A percentile compares a stretch with the other conserved stretches of the same genome.
phyloP scores from a whole-genome alignment of 2,113 vertebrate species.

The Vulpes ferrilata region DNA sequence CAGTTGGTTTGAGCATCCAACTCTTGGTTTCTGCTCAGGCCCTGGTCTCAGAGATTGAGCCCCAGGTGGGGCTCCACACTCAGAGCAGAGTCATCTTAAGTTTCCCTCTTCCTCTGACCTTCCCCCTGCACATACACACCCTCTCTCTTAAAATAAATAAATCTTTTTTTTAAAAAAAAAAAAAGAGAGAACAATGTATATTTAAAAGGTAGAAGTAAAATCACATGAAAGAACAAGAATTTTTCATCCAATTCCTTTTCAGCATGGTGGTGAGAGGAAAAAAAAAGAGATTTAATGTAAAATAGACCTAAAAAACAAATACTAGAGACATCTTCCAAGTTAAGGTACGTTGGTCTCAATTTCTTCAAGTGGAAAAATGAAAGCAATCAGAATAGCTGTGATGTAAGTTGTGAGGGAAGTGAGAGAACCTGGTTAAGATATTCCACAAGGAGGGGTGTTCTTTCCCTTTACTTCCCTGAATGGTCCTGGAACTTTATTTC shows the following conservation, averaged over 20 bases:
- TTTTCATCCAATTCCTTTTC: background rate
- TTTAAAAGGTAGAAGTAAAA: background rate
- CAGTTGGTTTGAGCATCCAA: background rate
- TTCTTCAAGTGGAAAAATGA: constrained; percentile 2
- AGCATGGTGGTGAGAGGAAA: background rate
- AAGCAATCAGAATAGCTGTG: background rate
- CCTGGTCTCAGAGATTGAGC: background rate
- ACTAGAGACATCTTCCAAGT: background rate
- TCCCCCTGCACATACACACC: no score
- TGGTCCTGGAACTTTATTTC: background rate
- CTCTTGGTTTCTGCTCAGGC: background rate
- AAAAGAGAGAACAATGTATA: background rate
- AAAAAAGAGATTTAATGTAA: background rate
- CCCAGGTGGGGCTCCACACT: background rate
- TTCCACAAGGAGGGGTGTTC: background rate
- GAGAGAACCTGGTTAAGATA: background rate
- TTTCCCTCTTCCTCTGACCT: background rate
- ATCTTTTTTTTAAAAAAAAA: background rate
- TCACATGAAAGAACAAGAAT: background rate
- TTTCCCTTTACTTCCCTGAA: background rate
- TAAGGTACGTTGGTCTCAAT: background rate
- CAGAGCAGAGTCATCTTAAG: background rate
- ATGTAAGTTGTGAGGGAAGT: background rate
- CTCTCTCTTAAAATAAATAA: background rate
- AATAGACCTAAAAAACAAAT: background rate